Base-by-base conservation (phyloP, 2,113 vertebrate genomes). In the Poeciliopsis prolifica region DNA sequence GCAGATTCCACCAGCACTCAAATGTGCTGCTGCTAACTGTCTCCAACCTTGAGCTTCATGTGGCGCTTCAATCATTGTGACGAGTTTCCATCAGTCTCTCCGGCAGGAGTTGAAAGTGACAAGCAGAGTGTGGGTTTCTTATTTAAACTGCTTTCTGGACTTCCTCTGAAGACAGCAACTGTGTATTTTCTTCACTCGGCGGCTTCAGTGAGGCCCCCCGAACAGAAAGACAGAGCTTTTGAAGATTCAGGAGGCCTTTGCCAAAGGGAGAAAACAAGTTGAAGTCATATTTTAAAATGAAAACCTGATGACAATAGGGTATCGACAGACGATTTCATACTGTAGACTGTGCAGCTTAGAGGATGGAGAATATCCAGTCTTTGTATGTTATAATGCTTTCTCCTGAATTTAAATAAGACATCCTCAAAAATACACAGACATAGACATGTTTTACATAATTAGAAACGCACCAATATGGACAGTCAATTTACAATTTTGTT, bases 11-110 rank as follows among this genome's bases (percentile, higher is more conserved):
- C 44, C 28, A 24, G 62, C 14, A 51, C 58, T 86, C 81, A 72
- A 74, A 75, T 70, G 76, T 22, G 37, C 63, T 2, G 81, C 71
- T 70, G 78, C 83, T 83, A 79, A 83, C 74, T 28, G 78, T 80
- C 74, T 65, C 68, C 14, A 33, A 82, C 82, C 70, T 70, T 35
- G 3, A 1, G 14, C 82, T 78, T 81, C 74, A 70, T 3, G 64
- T 68, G 70, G 81, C 29, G 54, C 62, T 79, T 88, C 85, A 48
- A 65, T 72, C 62, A 58, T 70, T 69, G 70, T 61, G 62, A 81
- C 70, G 74, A 74, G 30, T 83, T 82, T 83, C 74, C 48, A 61
- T 79, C 81, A 78, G 70, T 76, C 69, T 76, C 73, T 83, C 67
- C 63, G 42, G 28, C 48, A 68, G 33, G 35, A 81, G 83, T 72